Evolutionary conservation across 1,140 invertebrate species (phyloP), one percentile per base, ranked within the genome.

Genomic region (Leptonema lineaticorne): DNA sequence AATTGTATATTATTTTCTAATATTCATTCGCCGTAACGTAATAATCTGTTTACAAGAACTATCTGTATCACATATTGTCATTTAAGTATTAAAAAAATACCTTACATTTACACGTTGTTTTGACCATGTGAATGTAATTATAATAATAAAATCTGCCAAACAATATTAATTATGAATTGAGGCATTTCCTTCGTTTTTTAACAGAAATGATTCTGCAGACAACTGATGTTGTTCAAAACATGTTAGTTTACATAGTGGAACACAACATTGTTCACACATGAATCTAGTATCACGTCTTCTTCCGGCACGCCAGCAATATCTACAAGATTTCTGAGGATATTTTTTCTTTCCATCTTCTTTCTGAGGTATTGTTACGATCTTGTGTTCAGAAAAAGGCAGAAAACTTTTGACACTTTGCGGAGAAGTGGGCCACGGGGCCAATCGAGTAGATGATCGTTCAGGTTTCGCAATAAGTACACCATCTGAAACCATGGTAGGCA

Each of bases 271-370:
- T 67, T 74, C 79, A 69, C 81, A 83, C 81, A 83, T 83, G 67
- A 83, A 83, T 30, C 81, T 73, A 11, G 81, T 83, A 60, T 82
- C 81, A 33, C 81, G 73, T 70, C 81, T 76, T 62, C 78, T 76
- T 48, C 81, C 81, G 63, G 81, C 78, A 66, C 80, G 75, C 81
- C 81, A 83, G 62, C 81, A 83, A 11, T 80, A 76, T 45, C 81
- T 76, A 67, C 81, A 83, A 0, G 81, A 82, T 5, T 81, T 74
- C 67, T 83, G 81, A 1, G 81, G 81, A 71, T 83, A 83, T 60
- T 83, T 83, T 75, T 83, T 83, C 74, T 83, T 83, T 11, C 81
- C 81, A 69, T 83, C 81, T 76, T 82, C 81, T 68, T 82, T 82
- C 67, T 83, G 81, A 24, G 81, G 81, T 58, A 83, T 83, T 9